Evolutionary conservation across 64 coral and sea anemone species (phyloP).

Genomic region (Acropora tenuis): DNA sequence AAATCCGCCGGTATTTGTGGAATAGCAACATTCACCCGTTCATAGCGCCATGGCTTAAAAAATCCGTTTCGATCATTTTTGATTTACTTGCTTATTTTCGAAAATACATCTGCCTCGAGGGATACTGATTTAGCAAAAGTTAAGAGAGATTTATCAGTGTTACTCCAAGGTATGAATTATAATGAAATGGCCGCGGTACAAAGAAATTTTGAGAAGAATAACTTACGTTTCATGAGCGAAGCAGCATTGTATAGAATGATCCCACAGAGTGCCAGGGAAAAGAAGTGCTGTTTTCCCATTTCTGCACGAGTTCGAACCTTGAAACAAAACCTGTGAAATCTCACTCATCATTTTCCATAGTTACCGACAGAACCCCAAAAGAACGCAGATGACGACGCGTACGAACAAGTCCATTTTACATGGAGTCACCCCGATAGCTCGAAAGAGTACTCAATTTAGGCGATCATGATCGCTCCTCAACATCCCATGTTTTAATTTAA

Average conservation of each 20-base stretch:
- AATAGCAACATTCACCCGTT: no score
- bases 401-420: background rate
- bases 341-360: background rate
- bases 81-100: no score
- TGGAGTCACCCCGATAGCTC: no score
- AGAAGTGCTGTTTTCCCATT: slow-evolving; percentile 24
- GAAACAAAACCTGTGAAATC: background rate
- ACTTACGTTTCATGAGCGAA: slow-evolving; percentile 20
- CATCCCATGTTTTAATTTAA: no score
- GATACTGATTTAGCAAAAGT: no score
- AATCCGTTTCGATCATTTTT: background rate
- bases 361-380: background rate
- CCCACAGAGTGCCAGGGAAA: slow-evolving; percentile 4
- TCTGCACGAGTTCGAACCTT: background rate
- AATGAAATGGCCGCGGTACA: background rate
- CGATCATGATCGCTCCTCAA: no score
- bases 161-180: background rate
- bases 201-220: no score
- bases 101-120: no score
- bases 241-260: slow-evolving; percentile 24
- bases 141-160: background rate
- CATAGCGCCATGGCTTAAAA: background rate
- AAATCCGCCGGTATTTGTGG: no score
- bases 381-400: background rate
- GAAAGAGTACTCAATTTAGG: no score